These are phyloP conservation scores for Ochotona curzoniae DNA, from an alignment of 2,113 vertebrate species.

Conservation along the genomic window DNA sequence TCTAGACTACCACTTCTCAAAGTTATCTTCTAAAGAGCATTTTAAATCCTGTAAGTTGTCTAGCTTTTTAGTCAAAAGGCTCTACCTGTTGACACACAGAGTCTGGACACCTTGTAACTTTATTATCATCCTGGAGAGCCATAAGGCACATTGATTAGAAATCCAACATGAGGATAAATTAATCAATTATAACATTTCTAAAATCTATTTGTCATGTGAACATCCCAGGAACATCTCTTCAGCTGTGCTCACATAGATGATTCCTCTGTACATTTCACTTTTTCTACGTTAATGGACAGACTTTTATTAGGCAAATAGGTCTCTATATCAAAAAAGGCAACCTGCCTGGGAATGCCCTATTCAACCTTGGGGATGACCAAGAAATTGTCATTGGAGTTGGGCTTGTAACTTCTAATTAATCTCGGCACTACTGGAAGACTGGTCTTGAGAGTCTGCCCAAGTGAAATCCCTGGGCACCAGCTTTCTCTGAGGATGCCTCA, in stretches of 20 bases:
- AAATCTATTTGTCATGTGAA: neutral
- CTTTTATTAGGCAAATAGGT: neutral
- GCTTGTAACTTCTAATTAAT: neutral
- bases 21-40: neutral
- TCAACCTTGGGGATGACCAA: neutral
- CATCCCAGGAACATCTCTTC: neutral
- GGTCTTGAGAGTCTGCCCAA: neutral
- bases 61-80: neutral
- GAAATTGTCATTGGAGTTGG: neutral
- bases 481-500: neutral
- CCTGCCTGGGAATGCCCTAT: neutral
- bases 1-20: neutral
- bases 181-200: accelerated
- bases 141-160: neutral
- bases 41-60: neutral
- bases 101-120: neutral
- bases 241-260: neutral
- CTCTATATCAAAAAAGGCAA: neutral
- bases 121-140: neutral
- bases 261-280: neutral
- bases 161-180: neutral
- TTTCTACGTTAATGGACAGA: neutral
- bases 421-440: neutral
- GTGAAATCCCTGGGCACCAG: neutral
- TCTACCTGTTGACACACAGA: neutral